Percentiles rank a stretch among this genome's conserved stretches.
Conservation (phyloP, 92 coral and sea anemone species). For the Paramuricea clavata region DNA sequence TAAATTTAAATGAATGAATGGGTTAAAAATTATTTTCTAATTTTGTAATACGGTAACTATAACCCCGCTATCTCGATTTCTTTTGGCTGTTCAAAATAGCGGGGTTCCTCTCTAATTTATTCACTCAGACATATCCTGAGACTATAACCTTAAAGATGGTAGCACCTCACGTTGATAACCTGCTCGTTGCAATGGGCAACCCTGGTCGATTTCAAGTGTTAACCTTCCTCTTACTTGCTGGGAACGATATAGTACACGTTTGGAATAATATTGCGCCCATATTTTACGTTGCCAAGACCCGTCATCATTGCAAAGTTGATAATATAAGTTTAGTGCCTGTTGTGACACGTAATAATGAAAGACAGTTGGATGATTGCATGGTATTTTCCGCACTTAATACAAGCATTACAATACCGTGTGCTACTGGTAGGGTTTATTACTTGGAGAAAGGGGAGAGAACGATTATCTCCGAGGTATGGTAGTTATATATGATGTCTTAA, state of each 20-base stretch:
- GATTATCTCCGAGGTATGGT: conserved; percentile 38
- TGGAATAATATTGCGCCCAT: not conserved
- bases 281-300: conserved; percentile 25
- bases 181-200: not conserved
- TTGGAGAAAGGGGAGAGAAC: conserved; percentile 27
- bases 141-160: too few relatives aligned
- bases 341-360: not conserved
- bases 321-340: not conserved
- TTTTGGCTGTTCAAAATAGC: too few relatives aligned
- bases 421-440: conserved; percentile 24
- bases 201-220: conserved; percentile 31
- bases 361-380: conserved; percentile 35
- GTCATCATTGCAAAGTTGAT: conserved; percentile 19
- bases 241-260: not conserved
- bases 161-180: conserved; percentile 13
- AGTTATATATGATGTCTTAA: too few relatives aligned
- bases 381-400: not conserved
- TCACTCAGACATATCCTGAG: too few relatives aligned
- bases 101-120: too few relatives aligned
- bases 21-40: too few relatives aligned
- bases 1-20: too few relatives aligned
- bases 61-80: too few relatives aligned
- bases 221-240: not conserved
- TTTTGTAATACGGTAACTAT: too few relatives aligned
- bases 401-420: conserved; percentile 12